A percentile compares a stretch with the other conserved stretches of the same genome.
Conservation (phyloP, 2,888 invertebrate genomes). For the Eristalis arbustorum region DNA sequence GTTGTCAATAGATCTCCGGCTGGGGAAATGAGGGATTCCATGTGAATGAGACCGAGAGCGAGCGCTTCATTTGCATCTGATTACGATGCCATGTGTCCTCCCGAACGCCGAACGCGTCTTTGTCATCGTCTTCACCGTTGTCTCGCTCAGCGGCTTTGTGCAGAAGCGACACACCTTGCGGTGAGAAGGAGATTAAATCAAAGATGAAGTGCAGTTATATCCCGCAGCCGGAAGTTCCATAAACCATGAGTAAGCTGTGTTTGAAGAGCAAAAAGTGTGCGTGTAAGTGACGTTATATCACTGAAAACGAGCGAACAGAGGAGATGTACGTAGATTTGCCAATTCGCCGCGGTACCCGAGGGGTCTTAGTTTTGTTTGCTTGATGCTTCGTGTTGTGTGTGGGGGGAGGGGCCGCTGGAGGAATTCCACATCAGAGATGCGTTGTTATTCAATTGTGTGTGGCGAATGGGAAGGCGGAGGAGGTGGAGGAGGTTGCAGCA, state of each 20-base stretch:
- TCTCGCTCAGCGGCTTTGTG: background rate
- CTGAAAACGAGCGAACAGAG: background rate
- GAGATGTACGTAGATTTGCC: background rate
- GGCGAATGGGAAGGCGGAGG: background rate
- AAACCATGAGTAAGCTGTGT: background rate
- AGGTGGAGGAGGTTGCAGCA: background rate
- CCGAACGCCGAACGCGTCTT: background rate
- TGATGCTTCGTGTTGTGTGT: background rate
- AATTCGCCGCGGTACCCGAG: background rate
- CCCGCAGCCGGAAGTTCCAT: slow-evolving; percentile 32
- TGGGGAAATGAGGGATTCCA: background rate
- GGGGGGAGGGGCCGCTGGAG: background rate
- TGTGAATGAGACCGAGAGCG: background rate
- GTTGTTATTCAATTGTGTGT: background rate
- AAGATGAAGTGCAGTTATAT: slow-evolving; percentile 15
- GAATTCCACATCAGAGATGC: background rate
- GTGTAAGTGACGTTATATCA: slow-evolving; percentile 20
- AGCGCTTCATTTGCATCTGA: background rate
- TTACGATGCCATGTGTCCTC: background rate
- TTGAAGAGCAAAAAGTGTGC: slow-evolving; percentile 8
- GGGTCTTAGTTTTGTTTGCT: background rate
- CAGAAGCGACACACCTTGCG: slow-evolving; percentile 23
- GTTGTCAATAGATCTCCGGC: background rate
- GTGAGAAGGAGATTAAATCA: slow-evolving; percentile 24
- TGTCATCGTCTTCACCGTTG: background rate